Conservation (phyloP, 2,888 invertebrate genomes). For the Microctonus hyperodae region DNA sequence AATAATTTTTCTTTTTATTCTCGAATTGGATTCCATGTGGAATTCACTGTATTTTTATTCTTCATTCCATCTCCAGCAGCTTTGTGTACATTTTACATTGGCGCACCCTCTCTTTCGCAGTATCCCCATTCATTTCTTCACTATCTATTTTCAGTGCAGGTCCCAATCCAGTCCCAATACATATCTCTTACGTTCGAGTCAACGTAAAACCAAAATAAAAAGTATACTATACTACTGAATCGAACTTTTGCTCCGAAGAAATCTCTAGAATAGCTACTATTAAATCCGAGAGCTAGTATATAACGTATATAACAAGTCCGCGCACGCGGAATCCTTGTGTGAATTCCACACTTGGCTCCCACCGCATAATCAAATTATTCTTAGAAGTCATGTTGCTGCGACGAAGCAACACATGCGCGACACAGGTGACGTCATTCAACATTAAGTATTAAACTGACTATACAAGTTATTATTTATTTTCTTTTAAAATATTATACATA, state of each 20-base stretch:
- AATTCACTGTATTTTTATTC: conserved; percentile 10
- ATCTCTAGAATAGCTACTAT: too few relatives aligned
- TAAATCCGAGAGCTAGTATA: conserved; percentile 17
- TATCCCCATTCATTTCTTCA: conserved; percentile 42
- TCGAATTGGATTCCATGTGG: conserved; percentile 12
- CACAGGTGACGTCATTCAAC: conserved; percentile 45
- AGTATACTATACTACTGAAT: conserved; percentile 33
- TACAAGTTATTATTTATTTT: conserved; percentile 8
- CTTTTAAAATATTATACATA: conserved; percentile 6
- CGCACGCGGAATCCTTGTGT: conserved; percentile 39
- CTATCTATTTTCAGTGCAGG: conserved; percentile 44
- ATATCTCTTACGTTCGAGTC: conserved; percentile 38
- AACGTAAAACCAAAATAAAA: conserved; percentile 26
- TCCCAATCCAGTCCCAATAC: conserved; percentile 38
- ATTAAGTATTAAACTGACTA: conserved; percentile 30
- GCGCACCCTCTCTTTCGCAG: conserved; percentile 17
- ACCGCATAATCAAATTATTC: conserved; percentile 56
- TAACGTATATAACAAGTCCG: conserved; percentile 41
- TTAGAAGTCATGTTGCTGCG: conserved; percentile 43
- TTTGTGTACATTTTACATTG: not conserved
- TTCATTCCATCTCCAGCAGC: conserved; percentile 15
- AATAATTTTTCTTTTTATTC: conserved; percentile 29
- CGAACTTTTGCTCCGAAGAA: conserved; percentile 16
- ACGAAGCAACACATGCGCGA: conserved; percentile 48
- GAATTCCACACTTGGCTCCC: conserved; percentile 47